These are phyloP conservation scores for Cantharis lateralis DNA, from an alignment of 2,888 invertebrate species.

Conservation along the genomic window DNA sequence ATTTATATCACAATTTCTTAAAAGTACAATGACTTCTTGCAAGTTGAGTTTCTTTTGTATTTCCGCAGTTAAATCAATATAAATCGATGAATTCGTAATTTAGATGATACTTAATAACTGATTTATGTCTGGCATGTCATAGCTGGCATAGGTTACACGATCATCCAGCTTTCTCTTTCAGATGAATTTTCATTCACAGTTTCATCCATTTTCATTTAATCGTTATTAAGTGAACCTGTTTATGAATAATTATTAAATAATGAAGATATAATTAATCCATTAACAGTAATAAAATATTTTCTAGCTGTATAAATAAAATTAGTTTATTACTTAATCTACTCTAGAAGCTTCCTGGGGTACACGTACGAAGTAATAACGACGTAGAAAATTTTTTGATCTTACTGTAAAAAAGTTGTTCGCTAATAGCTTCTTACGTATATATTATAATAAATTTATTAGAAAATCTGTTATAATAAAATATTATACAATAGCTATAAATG, in stretches of 20 bases:
- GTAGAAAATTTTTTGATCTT: not conserved
- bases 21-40: too few relatives aligned
- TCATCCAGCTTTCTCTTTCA: too few relatives aligned
- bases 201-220: too few relatives aligned
- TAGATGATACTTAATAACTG: too few relatives aligned
- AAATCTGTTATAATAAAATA: not conserved
- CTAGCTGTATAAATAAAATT: not conserved
- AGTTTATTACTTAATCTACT: not conserved
- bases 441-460: not conserved
- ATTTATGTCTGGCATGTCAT: too few relatives aligned
- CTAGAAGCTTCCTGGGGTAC: not conserved
- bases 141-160: too few relatives aligned
- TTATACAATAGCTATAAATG: not conserved
- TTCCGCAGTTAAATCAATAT: too few relatives aligned
- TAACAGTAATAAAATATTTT: not conserved
- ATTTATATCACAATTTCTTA: too few relatives aligned
- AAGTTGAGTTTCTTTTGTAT: too few relatives aligned
- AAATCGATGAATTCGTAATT: too few relatives aligned
- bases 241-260: not conserved
- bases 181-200: too few relatives aligned
- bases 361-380: not conserved
- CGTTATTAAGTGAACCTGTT: not conserved
- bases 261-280: not conserved
- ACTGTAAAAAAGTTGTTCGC: not conserved
- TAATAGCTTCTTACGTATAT: not conserved